Evolutionary conservation across 37 sponge, comb jelly and placozoan species (phyloP).

Genomic region (Hexactinellida sp.): DNA sequence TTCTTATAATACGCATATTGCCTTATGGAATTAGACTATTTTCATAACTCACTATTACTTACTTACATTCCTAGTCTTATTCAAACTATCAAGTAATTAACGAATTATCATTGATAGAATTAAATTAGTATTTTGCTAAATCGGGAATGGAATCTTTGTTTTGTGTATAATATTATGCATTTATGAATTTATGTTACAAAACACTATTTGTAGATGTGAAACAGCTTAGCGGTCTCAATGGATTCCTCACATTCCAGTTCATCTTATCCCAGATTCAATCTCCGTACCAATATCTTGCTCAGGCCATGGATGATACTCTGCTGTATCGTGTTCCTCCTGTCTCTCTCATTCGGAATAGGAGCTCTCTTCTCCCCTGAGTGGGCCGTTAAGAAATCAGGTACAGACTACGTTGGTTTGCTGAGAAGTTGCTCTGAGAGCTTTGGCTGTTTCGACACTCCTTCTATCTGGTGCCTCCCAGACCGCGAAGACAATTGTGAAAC

Average conservation of each 20-base stretch:
- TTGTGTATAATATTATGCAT: too few species aligned
- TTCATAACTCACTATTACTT: too few species aligned
- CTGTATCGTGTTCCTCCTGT: neutral
- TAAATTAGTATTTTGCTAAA: too few species aligned
- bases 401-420: neutral
- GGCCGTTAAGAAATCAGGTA: neutral
- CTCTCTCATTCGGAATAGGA: neutral
- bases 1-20: neutral
- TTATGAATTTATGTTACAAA: too few species aligned
- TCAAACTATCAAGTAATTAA: too few species aligned
- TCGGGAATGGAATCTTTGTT: too few species aligned
- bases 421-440: neutral
- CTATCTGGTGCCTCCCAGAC: conserved; percentile 1
- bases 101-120: too few species aligned
- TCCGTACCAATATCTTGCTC: neutral
- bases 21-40: neutral
- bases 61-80: too few species aligned
- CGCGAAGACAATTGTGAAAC: neutral
- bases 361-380: neutral
- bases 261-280: neutral
- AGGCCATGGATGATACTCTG: neutral
- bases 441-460: neutral
- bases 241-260: neutral
- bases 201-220: neutral
- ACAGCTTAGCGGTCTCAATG: neutral